These are phyloP conservation scores for Patella vulgata DNA, from an alignment of 1,140 invertebrate genomes.

Conservation along the genomic window DNA sequence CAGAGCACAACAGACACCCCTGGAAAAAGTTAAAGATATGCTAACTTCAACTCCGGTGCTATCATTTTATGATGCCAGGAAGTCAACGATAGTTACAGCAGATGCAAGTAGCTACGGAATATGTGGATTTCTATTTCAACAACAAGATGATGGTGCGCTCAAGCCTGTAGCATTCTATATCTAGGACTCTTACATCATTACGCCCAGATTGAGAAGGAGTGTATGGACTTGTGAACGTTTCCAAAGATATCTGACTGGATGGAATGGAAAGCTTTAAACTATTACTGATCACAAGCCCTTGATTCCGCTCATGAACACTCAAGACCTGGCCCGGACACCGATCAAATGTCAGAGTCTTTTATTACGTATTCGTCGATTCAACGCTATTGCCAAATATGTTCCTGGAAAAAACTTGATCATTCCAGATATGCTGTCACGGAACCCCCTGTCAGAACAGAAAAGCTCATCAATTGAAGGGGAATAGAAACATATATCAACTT, in stretches of 20 bases:
- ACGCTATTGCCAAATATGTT: constrained; percentile 2
- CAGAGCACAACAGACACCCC: constrained; percentile 11
- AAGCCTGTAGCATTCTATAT: constrained; percentile 35
- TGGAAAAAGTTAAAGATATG: constrained; percentile 19
- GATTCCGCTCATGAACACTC: constrained; percentile 4
- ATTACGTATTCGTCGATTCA: constrained; percentile 5
- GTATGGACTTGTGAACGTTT: constrained; percentile 59
- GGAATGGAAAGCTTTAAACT: constrained; percentile 14
- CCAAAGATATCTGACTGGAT: constrained; percentile 28
- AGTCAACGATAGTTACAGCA: constrained; percentile 25
- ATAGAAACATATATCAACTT: constrained; percentile 1
- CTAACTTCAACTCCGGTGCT: constrained; percentile 19
- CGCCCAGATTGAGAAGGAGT: constrained; percentile 34
- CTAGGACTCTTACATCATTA: constrained; percentile 40
- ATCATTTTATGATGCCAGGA: constrained; percentile 25
- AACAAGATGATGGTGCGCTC: constrained; percentile 14
- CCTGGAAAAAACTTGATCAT: constrained; percentile 14
- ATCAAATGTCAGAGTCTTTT: constrained; percentile 7
- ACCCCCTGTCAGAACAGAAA: background rate
- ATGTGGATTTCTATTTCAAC: constrained; percentile 28
- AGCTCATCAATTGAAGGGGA: background rate
- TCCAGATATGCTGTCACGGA: constrained; percentile 6
- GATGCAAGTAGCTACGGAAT: constrained; percentile 38
- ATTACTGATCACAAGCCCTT: constrained; percentile 19
- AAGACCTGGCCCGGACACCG: constrained; percentile 4